Evolutionary conservation across 2,797 vertebrate genomes (phyloP), one percentile per base, ranked within the genome.

Genomic region (Pipistrellus pygmaeus): DNA sequence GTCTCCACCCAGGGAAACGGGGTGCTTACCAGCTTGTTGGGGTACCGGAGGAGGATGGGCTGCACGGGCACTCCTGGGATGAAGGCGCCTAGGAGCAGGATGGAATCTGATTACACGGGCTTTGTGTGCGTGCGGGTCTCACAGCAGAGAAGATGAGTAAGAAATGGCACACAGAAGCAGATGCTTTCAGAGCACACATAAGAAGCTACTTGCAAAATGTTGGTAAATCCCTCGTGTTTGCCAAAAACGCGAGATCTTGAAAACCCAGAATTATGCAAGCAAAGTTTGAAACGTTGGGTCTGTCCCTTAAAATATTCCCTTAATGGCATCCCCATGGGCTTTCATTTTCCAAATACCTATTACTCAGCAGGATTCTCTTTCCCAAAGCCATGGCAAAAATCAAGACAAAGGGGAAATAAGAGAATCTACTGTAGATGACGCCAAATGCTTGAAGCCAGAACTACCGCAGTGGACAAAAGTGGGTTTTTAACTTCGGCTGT

Each of bases 21-120:
- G 23, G 48, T 35, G 97, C 99, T 98, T 97, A 99, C 99, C 98
- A 99, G 95, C 75, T 96, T 99, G 97, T 99, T 99, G 78, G 99
- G 99, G 91, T 99, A 99, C 88, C 98, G 98, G 76, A 99, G 98
- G 35, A 99, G 92, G 81, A 99, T 97, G 1, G 99, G 99, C 78
- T 99, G 99, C 64, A 99, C 99, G 4, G 99, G 99, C 64, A 99
- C 99, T 13, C 97, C 98, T 14, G 99, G 99, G 96, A 99, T 98
- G 96, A 99, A 99, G 96, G 99, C 99, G 90, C 99, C 99, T 99
- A 86, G 13, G 97, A 97, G 27, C 89, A 97, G 12, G 97, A 48
- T 17, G 32, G 72, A 69, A 88, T 60, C n/a, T 68, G 15, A 84
- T 1, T 35, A 53, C 10, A 41, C 0, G 46, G 2, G 88, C 91